phyloP scores from a whole-genome alignment of 2,797 vertebrate species.

The Siniperca undulata region DNA sequence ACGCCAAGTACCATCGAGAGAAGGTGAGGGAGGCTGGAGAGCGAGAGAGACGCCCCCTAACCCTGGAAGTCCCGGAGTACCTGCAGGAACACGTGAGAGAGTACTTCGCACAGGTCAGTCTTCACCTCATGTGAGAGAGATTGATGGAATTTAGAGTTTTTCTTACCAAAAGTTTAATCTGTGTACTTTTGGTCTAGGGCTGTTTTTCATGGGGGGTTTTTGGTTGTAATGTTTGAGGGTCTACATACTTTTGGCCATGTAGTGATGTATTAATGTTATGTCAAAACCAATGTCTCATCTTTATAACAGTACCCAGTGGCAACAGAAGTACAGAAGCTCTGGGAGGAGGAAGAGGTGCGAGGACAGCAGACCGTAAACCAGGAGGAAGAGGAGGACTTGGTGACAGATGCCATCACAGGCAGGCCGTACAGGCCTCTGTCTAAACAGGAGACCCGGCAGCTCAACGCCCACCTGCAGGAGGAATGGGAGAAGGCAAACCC shows the following conservation, averaged over 20 bases:
- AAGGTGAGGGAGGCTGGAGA: constrained; percentile 88
- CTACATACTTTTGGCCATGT: neutral
- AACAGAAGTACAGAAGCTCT: constrained; percentile 84
- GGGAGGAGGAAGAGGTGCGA: constrained; percentile 80
- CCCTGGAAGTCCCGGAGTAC: constrained; percentile 87
- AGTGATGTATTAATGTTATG: neutral
- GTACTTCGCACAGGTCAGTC: constrained; percentile 89
- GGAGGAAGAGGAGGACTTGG: constrained; percentile 81
- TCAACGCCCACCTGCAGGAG: constrained; percentile 85
- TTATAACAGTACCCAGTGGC: constrained; percentile 88
- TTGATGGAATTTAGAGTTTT: neutral
- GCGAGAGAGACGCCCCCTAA: constrained; percentile 88
- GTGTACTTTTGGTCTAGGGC: neutral
- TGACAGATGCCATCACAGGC: constrained; percentile 92
- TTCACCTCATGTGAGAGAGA: neutral
- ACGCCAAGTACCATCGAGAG: constrained; percentile 92
- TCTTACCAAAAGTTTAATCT: neutral
- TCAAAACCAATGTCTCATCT: neutral
- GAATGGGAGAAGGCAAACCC: constrained; percentile 87
- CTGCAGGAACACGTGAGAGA: constrained; percentile 88
- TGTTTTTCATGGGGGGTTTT: neutral
- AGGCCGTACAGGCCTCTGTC: constrained; percentile 85
- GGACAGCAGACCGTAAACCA: constrained; percentile 41
- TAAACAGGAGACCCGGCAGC: constrained; percentile 75
- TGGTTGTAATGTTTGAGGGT: neutral